Conservation (phyloP, 2,797 vertebrate species). For the Phrynocephalus guinanensis region DNA sequence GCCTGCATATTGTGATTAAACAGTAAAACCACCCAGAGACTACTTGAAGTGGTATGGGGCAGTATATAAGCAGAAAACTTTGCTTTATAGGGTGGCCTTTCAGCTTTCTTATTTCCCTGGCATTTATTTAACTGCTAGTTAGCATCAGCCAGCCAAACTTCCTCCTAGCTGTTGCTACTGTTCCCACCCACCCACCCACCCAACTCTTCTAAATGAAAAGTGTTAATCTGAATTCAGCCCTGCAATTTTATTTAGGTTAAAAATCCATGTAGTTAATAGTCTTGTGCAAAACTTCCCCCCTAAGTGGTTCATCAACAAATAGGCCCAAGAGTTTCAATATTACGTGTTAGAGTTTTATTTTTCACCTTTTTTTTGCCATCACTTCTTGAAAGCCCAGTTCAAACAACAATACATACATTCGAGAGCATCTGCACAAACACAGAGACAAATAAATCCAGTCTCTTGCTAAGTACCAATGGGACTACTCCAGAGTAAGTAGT, state of each 20-base stretch:
- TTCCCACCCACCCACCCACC: not conserved
- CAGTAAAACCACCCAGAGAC: no score
- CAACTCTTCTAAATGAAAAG: not conserved
- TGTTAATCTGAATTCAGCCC: not conserved
- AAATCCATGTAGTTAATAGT: not conserved
- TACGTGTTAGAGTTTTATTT: slow-evolving; percentile 13
- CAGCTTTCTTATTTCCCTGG: not conserved
- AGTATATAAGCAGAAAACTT: no score
- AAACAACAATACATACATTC: not conserved
- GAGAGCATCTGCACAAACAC: no score
- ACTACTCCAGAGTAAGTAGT: slow-evolving; percentile 44
- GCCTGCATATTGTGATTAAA: no score
- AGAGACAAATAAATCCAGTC: not conserved
- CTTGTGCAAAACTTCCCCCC: not conserved
- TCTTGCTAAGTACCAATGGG: slow-evolving; percentile 24
- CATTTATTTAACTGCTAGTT: not conserved
- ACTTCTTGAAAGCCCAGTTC: not conserved
- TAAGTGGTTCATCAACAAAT: not conserved
- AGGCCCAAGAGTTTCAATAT: not conserved
- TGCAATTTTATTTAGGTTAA: slow-evolving; percentile 11
- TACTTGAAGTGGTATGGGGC: no score
- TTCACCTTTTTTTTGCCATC: not conserved
- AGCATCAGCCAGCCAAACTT: not conserved
- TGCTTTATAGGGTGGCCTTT: not conserved
- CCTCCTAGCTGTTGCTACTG: not conserved